Conservation (phyloP, 2,888 invertebrate species). For the Sycophila texana region DNA sequence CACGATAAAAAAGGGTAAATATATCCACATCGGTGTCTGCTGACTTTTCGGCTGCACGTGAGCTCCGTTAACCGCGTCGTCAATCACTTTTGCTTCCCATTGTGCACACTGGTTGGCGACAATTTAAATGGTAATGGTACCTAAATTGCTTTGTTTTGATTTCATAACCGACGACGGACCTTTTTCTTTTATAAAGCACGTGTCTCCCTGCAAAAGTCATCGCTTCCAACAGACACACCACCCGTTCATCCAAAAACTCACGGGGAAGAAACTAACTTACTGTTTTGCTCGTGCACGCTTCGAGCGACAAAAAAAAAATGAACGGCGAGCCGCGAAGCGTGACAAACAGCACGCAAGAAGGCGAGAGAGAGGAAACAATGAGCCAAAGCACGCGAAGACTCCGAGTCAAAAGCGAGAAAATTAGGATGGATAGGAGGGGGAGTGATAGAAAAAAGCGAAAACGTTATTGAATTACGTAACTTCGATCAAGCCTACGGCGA, state of each 20-base stretch:
- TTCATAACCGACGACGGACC: neutral
- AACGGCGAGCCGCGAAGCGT: too few species aligned
- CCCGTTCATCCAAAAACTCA: neutral
- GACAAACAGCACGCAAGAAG: neutral
- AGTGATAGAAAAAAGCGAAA: neutral
- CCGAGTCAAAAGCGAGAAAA: neutral
- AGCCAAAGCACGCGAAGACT: neutral
- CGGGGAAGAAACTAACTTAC: neutral
- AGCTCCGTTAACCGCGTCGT: neutral
- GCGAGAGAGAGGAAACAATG: neutral
- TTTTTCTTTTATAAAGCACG: neutral
- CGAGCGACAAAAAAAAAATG: neutral
- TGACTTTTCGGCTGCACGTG: too few species aligned
- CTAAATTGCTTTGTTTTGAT: constrained; percentile 32
- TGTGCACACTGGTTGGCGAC: neutral
- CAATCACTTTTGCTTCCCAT: neutral
- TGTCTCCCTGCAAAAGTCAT: neutral
- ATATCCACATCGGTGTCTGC: too few species aligned
- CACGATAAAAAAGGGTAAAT: too few species aligned
- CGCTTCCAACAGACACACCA: neutral
- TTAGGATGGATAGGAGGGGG: neutral
- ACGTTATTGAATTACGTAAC: constrained; percentile 19
- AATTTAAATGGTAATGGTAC: constrained; percentile 12
- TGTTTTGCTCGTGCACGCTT: neutral
- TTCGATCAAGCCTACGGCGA: constrained; percentile 1